Conservation (phyloP, 2,888 invertebrate genomes). For the Eupithecia inturbata region DNA sequence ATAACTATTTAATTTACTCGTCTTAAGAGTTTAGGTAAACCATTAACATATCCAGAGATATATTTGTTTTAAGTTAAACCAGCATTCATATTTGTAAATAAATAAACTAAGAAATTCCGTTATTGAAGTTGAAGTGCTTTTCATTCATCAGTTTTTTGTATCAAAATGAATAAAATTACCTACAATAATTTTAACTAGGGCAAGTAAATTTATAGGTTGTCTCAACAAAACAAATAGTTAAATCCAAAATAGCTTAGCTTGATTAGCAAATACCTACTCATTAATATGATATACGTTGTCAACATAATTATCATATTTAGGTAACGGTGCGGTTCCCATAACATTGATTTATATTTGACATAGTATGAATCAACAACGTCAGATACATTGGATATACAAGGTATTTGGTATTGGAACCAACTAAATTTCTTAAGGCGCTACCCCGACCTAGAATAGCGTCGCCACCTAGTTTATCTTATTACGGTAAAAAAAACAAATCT, state of each 20-base stretch:
- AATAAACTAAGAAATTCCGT: too few species aligned
- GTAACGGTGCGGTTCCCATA: background rate
- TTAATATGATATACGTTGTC: background rate
- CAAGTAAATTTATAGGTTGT: too few species aligned
- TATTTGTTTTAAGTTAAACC: background rate
- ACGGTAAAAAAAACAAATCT: too few species aligned
- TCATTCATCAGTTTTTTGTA: background rate
- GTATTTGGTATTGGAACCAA: too few species aligned
- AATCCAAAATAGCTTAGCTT: background rate
- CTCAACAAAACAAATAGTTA: background rate
- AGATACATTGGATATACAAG: background rate
- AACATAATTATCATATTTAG: background rate
- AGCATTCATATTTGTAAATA: background rate
- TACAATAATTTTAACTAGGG: background rate
- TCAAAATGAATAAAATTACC: background rate
- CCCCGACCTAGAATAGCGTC: too few species aligned
- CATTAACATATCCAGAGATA: background rate
- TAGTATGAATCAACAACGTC: background rate
- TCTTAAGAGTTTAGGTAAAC: background rate
- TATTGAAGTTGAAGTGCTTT: background rate
- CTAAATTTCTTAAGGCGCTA: too few species aligned
- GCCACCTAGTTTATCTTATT: too few species aligned
- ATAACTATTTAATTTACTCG: background rate
- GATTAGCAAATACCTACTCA: background rate
- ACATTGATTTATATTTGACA: background rate